Evolutionary conservation across 2,113 vertebrate species (phyloP).

Genomic region (Tachuris rubrigastra): DNA sequence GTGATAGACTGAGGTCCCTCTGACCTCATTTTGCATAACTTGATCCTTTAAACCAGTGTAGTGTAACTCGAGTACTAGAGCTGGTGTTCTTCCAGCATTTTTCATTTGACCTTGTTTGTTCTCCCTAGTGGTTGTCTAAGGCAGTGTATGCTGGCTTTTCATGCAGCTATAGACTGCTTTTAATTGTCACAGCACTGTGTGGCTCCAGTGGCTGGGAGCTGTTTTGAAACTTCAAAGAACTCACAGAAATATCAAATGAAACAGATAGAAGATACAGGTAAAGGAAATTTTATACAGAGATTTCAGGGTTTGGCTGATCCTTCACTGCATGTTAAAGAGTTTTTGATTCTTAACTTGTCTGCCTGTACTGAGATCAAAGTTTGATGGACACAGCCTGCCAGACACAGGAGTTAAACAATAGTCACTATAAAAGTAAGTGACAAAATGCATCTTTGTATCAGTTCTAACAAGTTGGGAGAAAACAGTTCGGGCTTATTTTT

Average conservation of each 20-base stretch:
- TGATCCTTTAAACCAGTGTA: neutral
- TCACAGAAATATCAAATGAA: neutral
- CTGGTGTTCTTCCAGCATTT: neutral
- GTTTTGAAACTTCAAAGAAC: neutral
- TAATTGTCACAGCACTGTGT: neutral
- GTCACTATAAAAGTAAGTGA: neutral
- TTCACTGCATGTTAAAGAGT: neutral
- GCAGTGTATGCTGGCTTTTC: neutral
- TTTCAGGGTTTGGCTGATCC: neutral
- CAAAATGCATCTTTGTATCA: neutral
- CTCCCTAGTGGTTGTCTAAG: neutral
- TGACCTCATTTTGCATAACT: neutral
- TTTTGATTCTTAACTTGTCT: neutral
- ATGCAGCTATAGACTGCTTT: accelerated
- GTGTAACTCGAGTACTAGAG: neutral
- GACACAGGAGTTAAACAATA: neutral
- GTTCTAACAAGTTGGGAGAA: neutral
- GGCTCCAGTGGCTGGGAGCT: neutral
- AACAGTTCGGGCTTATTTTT: neutral
- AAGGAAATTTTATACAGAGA: neutral
- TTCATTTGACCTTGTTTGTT: neutral
- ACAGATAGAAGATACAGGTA: neutral
- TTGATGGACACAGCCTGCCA: neutral
- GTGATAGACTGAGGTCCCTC: neutral
- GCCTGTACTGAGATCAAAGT: neutral